These are phyloP conservation scores for Brachyrhaphis roseni DNA, from an alignment of 2,797 vertebrate species.

Conservation along the genomic window DNA sequence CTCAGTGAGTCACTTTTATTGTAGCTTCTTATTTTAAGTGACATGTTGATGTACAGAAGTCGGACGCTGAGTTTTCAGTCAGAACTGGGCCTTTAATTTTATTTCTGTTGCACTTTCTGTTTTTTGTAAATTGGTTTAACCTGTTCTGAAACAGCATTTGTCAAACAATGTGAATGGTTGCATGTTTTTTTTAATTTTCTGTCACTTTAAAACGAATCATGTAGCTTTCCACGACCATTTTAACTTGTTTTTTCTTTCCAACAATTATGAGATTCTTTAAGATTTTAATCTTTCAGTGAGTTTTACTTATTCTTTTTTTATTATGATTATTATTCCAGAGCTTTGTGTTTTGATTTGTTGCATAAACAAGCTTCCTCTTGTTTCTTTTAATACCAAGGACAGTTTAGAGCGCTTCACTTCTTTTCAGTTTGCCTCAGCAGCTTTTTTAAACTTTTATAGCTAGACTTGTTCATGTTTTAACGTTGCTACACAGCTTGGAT, in stretches of 20 bases:
- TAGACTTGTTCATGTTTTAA: slow-evolving; percentile 12
- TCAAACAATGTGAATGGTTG: slow-evolving; percentile 42
- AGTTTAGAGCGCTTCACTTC: background rate
- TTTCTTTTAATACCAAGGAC: slow-evolving; percentile 5
- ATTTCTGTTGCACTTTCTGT: slow-evolving; percentile 69
- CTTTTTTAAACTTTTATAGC: slow-evolving; percentile 1
- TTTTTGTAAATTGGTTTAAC: slow-evolving; percentile 33
- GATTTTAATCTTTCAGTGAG: slow-evolving; percentile 3
- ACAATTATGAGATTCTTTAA: slow-evolving; percentile 14
- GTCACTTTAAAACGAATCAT: slow-evolving; percentile 56
- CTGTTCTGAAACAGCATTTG: slow-evolving; percentile 46
- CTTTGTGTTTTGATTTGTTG: slow-evolving; percentile 21
- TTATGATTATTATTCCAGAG: slow-evolving; percentile 2
- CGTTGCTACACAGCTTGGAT: slow-evolving; percentile 14
- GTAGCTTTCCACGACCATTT: slow-evolving; percentile 50
- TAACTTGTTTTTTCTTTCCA: background rate
- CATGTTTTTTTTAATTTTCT: slow-evolving; percentile 34
- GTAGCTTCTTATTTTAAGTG: slow-evolving; percentile 42
- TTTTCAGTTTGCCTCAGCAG: slow-evolving; percentile 9
- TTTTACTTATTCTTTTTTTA: slow-evolving; percentile 26
- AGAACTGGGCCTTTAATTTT: slow-evolving; percentile 57
- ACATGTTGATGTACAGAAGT: slow-evolving; percentile 50
- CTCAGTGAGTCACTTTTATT: slow-evolving; percentile 36
- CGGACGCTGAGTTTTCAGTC: slow-evolving; percentile 38
- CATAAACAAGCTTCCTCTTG: slow-evolving; percentile 15